phyloP scores from a whole-genome alignment of 2,888 invertebrate genomes.

The Amiota minor region DNA sequence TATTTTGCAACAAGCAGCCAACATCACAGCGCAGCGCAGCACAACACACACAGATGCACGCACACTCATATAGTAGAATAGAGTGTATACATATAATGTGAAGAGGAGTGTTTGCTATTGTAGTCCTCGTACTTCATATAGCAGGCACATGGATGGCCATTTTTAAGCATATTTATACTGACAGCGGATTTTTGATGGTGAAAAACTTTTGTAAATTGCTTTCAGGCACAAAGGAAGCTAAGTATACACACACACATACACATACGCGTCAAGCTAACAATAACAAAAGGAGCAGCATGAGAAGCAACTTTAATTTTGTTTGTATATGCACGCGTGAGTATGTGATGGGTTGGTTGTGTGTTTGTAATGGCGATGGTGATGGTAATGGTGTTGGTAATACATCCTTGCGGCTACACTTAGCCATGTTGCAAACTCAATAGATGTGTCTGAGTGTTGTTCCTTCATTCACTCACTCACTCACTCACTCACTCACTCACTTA shows the following conservation, averaged over 20 bases:
- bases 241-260: background rate
- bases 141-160: slow-evolving; percentile 62
- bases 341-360: slow-evolving; percentile 1
- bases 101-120: no score
- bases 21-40: background rate
- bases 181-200: slow-evolving; percentile 70
- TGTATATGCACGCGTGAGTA: slow-evolving; percentile 1
- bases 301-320: slow-evolving; percentile 31
- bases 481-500: background rate
- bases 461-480: no score
- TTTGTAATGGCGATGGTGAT: slow-evolving; percentile 6
- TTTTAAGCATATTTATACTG: slow-evolving; percentile 72
- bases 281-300: background rate
- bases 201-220: slow-evolving; percentile 73
- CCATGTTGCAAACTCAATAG: background rate
- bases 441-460: background rate
- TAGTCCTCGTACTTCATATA: background rate
- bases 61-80: background rate
- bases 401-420: slow-evolving; percentile 9
- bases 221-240: slow-evolving; percentile 46
- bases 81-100: background rate
- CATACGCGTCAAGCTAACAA: background rate
- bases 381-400: slow-evolving; percentile 19
- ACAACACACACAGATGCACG: background rate
- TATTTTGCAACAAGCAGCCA: slow-evolving; percentile 48